Conservation (phyloP, 2,797 vertebrate species). For the Urophycis tenuis region DNA sequence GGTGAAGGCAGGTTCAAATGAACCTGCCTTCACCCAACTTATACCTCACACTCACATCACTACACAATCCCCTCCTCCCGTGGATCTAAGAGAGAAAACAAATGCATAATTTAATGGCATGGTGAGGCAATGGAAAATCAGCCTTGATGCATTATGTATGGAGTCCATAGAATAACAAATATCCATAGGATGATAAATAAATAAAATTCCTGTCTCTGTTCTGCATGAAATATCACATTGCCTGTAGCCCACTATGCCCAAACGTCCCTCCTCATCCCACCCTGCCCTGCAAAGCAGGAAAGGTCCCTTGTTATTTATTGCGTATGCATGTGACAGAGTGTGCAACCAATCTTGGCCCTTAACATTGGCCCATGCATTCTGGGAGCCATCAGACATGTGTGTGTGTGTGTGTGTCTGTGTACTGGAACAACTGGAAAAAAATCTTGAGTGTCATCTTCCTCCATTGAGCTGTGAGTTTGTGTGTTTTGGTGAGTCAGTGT, state of each 20-base stretch:
- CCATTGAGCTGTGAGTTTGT: background rate
- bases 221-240: background rate
- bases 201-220: background rate
- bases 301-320: background rate
- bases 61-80: slow-evolving; percentile 13
- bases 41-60: background rate
- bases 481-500: slow-evolving; percentile 42
- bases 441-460: background rate
- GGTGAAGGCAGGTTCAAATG: background rate
- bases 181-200: background rate
- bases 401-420: too few relatives aligned
- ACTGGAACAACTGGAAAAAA: background rate
- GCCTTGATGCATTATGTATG: slow-evolving; percentile 44
- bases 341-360: slow-evolving; percentile 17
- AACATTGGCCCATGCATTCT: slow-evolving; percentile 26
- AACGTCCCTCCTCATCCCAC: background rate
- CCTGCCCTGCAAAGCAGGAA: background rate
- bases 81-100: slow-evolving; percentile 35
- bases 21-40: background rate
- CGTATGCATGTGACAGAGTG: background rate
- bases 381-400: slow-evolving; percentile 29
- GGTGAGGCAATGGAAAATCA: slow-evolving; percentile 26
- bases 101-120: slow-evolving; percentile 55
- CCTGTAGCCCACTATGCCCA: too few relatives aligned
- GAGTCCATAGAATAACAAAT: slow-evolving; percentile 9